phyloP scores from a whole-genome alignment of 2,888 invertebrate genomes.

The Anorthoa munda region DNA sequence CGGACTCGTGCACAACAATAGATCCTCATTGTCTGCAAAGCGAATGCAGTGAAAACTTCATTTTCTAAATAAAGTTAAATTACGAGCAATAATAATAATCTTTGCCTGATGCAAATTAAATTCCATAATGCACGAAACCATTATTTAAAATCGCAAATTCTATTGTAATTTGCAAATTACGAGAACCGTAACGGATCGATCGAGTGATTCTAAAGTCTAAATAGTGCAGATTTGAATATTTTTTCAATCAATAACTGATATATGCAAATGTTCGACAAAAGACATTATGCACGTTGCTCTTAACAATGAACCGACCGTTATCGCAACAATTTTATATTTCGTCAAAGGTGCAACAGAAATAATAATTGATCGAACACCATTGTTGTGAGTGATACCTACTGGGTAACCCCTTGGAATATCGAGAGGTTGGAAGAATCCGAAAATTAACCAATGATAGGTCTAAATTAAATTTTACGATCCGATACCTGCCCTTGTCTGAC shows the following conservation, averaged over 20 bases:
- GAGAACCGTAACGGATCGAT: constrained; percentile 88
- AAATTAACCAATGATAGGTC: constrained; percentile 90
- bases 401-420: constrained; percentile 78
- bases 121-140: constrained; percentile 73
- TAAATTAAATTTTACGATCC: constrained; percentile 90
- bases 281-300: constrained; percentile 80
- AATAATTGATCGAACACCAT: constrained; percentile 89
- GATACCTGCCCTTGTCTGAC: constrained; percentile 88
- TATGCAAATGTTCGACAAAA: constrained; percentile 86
- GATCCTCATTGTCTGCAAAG: constrained; percentile 77
- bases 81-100: constrained; percentile 66
- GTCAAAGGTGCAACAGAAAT: constrained; percentile 89
- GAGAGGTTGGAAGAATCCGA: constrained; percentile 87
- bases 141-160: constrained; percentile 81
- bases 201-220: constrained; percentile 84
- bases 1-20: constrained; percentile 75
- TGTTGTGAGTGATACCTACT: constrained; percentile 86
- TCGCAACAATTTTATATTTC: constrained; percentile 88
- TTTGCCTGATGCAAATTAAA: constrained; percentile 73
- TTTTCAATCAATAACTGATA: constrained; percentile 91
- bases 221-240: constrained; percentile 88
- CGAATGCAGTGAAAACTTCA: constrained; percentile 75
- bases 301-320: constrained; percentile 89
- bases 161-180: constrained; percentile 78
- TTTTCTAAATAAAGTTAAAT: constrained; percentile 67